phyloP scores from a whole-genome alignment of 2,113 vertebrate genomes.

The Cairina moschata region DNA sequence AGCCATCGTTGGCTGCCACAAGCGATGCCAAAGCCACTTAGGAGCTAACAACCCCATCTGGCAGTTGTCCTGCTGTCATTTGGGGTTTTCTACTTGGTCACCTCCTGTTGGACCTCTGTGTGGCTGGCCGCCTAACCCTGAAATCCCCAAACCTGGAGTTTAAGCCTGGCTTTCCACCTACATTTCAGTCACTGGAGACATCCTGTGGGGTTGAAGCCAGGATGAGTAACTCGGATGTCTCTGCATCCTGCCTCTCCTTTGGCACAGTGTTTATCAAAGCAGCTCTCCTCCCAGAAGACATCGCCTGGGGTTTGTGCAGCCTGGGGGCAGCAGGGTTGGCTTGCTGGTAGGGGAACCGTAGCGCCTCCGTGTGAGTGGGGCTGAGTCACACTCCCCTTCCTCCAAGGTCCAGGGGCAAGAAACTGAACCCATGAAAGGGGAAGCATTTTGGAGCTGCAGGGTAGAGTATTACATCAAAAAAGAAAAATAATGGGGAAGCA shows the following conservation, averaged over 20 bases:
- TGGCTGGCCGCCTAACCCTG: not conserved
- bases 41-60: fast-evolving
- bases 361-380: not conserved
- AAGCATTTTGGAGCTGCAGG: not conserved
- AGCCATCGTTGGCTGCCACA: not conserved
- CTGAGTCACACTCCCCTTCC: not conserved
- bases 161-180: slow-evolving; percentile 5
- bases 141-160: not conserved
- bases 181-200: slow-evolving; percentile 25
- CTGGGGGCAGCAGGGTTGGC: not conserved
- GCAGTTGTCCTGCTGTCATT: not conserved
- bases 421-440: not conserved
- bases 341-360: not conserved
- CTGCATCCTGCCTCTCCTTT: slow-evolving; percentile 44
- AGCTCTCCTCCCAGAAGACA: not conserved
- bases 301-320: not conserved
- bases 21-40: not conserved
- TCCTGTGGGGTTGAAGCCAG: slow-evolving; percentile 21
- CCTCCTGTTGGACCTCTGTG: not conserved
- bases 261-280: not conserved
- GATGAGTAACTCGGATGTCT: slow-evolving; percentile 21
- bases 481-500: not conserved
- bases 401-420: not conserved
- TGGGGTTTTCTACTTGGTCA: not conserved
- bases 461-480: not conserved